Evolutionary conservation across 2,113 vertebrate species (phyloP), one percentile per base, ranked within the genome.

Genomic region (Pseudorectes ferrugineus): DNA sequence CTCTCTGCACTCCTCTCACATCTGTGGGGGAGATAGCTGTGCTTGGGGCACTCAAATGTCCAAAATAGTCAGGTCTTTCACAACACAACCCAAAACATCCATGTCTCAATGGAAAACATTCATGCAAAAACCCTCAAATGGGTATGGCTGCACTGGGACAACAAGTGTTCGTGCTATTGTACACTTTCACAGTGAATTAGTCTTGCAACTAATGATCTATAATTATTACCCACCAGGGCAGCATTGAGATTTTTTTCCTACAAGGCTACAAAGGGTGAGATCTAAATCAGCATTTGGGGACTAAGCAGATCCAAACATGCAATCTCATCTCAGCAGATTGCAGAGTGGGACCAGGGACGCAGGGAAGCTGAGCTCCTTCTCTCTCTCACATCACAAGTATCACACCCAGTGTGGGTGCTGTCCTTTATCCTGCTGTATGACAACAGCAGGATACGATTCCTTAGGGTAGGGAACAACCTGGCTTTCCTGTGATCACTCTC

Each of bases 21-120:
- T 8, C 26, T 1, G 0, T 6, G 5, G 4, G 7, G 20, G 1
- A 38, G 13, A 57, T 18, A 46, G 9, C 2, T 65, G 9, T 13
- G 4, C 9, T 58, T 9, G 65, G 21, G 18, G 2, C 4, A 12
- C 22, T 14, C 4, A 33, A 1, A 12, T 3, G 3, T 8, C 10
- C 23, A 19, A 59, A 72, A 48, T 2, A 36, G 1, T 5, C 29
- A 25, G 10, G 9, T 11, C 11, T 78, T 77, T 51, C 24, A 16
- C 6, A 16, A 31, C 10, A 74, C 6, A 42, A 65, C 16, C 4
- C 2, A 52, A 77, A 85, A 3, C 40, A 61, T 12, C 25, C 35
- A 5, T 42, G 48, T 12, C 11, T 14, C 4, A 1, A 8, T 61
- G 2, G 5, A 86, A 86, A 88, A 22, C 3, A 28, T 23, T 38